Percentiles rank a stretch among this genome's conserved stretches.
phyloP scores from a whole-genome alignment of 2,113 vertebrate species.

The Ramphastos sulfuratus region DNA sequence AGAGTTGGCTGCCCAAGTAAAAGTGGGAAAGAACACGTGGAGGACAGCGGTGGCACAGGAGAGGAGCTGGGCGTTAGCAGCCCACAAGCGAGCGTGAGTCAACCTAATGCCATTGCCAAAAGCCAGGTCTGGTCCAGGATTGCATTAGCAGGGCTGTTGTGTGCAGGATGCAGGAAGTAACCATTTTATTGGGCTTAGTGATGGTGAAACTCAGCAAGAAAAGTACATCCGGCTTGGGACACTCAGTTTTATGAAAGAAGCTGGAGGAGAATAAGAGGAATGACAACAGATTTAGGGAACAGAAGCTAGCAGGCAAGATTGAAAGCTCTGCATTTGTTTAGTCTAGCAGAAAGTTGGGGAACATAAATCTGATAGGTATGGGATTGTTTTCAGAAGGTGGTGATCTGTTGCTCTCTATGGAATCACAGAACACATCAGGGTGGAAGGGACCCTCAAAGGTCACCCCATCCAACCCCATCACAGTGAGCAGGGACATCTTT shows the following conservation, averaged over 20 bases:
- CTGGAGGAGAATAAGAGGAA: background rate
- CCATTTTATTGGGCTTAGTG: background rate
- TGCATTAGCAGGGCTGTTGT: slow-evolving; percentile 5
- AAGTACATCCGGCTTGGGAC: background rate
- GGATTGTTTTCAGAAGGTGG: background rate
- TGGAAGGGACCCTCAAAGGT: too few relatives aligned
- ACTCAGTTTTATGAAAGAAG: background rate
- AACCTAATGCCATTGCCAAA: slow-evolving; percentile 28
- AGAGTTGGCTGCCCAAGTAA: background rate
- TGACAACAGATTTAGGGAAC: background rate
- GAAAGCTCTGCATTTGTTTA: slow-evolving; percentile 27
- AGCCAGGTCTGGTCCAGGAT: background rate
- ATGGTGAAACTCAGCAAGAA: slow-evolving; percentile 1
- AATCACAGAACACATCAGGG: too few relatives aligned
- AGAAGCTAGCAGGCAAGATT: background rate
- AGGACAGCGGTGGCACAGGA: background rate
- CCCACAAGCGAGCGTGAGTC: background rate
- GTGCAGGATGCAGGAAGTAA: slow-evolving; percentile 41
- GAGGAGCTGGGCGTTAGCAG: background rate
- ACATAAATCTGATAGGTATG: background rate
- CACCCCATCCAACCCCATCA: too few relatives aligned
- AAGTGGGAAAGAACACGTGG: background rate
- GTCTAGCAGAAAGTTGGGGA: background rate
- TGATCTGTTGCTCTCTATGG: background rate
- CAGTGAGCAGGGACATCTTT: too few relatives aligned